Evolutionary conservation across 2,888 invertebrate genomes (phyloP), one percentile per base, ranked within the genome.

Genomic region (Julus scanicus): DNA sequence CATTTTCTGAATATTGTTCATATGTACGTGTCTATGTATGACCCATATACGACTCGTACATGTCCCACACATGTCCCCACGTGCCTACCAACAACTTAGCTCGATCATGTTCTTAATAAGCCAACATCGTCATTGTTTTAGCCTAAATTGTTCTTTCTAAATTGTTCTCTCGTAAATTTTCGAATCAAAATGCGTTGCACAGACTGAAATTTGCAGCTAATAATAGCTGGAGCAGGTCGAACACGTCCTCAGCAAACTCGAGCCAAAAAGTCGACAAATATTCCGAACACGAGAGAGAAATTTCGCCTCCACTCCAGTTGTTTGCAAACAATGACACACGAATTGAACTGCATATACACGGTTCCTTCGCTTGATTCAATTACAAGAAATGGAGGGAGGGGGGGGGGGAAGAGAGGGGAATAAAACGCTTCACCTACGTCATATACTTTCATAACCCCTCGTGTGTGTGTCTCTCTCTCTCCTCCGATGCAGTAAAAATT

Each of bases 241-340:
- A n/a, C 80, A 39, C 80, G 37, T 80, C 80, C 80, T 39, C 80
- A 29, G 11, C 29, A 53, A 17, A 13, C 53, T 53, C 53, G 2
- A 5, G 53, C 53, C 3, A 71, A 29, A 71, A 71, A 71, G 29
- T 71, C 71, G 71, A 71, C 71, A 71, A 71, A 71, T 80, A 80
- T 80, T 80, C 80, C 37, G 80, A 37, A 80, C 80, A 80, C 80
- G 80, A 80, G 37, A 53, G 13, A 80, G 37, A 80, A 80, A 80
- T 80, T 80, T 37, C 80, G 37, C 80, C 80, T 80, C 37, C 80
- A 80, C 80, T 80, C 80, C 80, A 80, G 37, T 80, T 80, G 80
- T 80, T 80, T 80, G 80, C 80, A 80, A 80, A 80, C 80, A 80
- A 80, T 80, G 80, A 80, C 80, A 80, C 80, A 80, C 13, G 80